These are phyloP conservation scores for Drosophila rubida DNA, from an alignment of 2,888 invertebrate genomes.

Conservation along the genomic window DNA sequence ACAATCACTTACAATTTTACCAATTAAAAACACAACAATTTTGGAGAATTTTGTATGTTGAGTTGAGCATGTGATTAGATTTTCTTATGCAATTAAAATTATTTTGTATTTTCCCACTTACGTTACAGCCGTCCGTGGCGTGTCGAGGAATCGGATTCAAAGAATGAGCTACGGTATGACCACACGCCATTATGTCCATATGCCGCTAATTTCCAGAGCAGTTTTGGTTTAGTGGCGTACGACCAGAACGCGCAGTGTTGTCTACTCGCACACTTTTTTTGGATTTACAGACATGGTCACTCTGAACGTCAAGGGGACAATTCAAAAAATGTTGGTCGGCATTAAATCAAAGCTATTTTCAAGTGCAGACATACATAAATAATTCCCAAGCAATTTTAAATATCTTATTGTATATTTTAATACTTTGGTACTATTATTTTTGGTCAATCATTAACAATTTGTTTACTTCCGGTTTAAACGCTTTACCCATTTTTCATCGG, in stretches of 20 bases:
- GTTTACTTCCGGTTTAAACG: no score
- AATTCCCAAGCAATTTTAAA: no score
- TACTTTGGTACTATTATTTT: no score
- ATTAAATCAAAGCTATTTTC: no score
- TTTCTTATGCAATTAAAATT: constrained; percentile 51
- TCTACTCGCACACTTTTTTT: no score
- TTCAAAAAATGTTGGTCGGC: no score
- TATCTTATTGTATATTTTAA: no score
- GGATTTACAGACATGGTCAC: no score
- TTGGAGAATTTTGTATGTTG: not conserved
- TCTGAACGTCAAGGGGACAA: no score
- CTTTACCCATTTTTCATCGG: not conserved
- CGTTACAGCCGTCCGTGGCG: constrained; percentile 44
- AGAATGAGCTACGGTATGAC: constrained; percentile 49
- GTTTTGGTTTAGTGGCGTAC: no score
- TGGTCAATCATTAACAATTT: not conserved
- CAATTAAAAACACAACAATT: not conserved
- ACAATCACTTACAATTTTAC: not conserved
- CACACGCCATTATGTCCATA: constrained; percentile 3
- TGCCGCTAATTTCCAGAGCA: constrained; percentile 3
- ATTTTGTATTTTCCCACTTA: constrained; percentile 31
- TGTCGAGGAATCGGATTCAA: constrained; percentile 48
- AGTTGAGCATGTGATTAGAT: constrained; percentile 45
- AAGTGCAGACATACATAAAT: no score
- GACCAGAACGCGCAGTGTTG: no score